Conservation (phyloP, 1,140 invertebrate genomes). For the Temnothorax curvispinosus region DNA sequence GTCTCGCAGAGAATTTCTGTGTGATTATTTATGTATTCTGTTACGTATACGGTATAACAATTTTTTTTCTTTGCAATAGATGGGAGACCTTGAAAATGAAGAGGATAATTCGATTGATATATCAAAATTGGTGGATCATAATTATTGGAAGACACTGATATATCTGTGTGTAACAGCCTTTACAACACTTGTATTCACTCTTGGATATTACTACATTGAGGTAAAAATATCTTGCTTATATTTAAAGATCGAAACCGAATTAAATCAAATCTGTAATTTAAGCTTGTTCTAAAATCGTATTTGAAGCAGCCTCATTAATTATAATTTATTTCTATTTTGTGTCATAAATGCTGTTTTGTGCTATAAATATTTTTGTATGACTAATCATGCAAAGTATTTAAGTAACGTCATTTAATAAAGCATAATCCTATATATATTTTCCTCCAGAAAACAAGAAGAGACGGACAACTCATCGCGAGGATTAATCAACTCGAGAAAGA, state of each 20-base stretch:
- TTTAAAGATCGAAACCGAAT: neutral
- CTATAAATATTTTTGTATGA: neutral
- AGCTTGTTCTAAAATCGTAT: neutral
- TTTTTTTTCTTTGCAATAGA: slow-evolving; percentile 46
- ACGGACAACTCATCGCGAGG: slow-evolving; percentile 86
- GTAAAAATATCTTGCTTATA: slow-evolving; percentile 62
- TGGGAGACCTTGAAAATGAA: slow-evolving; percentile 64
- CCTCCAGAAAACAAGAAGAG: slow-evolving; percentile 88
- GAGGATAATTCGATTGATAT: slow-evolving; percentile 68
- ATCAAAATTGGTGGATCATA: slow-evolving; percentile 64
- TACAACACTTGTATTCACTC: slow-evolving; percentile 90
- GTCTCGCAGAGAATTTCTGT: slow-evolving; percentile 1
- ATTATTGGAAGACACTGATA: slow-evolving; percentile 81
- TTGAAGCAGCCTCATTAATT: neutral
- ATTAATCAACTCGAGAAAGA: slow-evolving; percentile 88
- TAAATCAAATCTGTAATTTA: neutral
- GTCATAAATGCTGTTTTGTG: too few relatives aligned
- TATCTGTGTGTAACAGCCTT: slow-evolving; percentile 88
- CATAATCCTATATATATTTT: slow-evolving; percentile 45
- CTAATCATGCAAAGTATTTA: slow-evolving; percentile 5
- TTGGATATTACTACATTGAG: slow-evolving; percentile 92
- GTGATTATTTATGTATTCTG: neutral
- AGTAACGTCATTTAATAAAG: neutral
- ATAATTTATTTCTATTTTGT: slow-evolving; percentile 1
- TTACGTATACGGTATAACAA: neutral